These are phyloP conservation scores for Arenaria interpres DNA, from an alignment of 2,113 vertebrate genomes.

Conservation along the genomic window DNA sequence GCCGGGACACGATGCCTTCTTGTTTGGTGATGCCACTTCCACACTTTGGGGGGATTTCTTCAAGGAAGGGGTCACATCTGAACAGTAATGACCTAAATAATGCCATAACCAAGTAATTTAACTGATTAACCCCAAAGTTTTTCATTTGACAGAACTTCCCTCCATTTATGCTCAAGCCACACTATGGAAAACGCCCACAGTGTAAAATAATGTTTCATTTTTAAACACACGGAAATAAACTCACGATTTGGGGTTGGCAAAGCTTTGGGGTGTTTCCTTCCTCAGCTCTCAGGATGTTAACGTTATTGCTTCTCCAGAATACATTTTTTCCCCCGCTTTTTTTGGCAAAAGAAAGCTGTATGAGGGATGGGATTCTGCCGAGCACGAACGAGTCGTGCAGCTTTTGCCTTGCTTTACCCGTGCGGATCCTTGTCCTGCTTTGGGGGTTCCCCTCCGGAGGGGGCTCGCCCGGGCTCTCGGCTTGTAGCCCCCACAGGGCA, in stretches of 20 bases:
- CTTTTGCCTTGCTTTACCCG: not conserved
- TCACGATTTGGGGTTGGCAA: not conserved
- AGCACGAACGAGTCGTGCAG: rapidly evolving
- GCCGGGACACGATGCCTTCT: rapidly evolving
- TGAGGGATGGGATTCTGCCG: not conserved
- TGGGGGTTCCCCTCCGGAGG: not conserved
- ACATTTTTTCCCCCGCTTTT: not conserved
- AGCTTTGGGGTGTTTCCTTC: not conserved
- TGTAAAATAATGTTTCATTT: not conserved
- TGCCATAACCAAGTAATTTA: not conserved
- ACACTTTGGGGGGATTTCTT: not conserved
- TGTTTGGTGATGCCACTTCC: not conserved
- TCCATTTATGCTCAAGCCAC: not conserved
- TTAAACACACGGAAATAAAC: not conserved
- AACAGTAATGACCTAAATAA: not conserved
- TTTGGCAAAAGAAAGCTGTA: not conserved
- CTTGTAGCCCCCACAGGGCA: not conserved
- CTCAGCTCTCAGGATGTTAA: not conserved
- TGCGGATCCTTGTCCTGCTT: not conserved
- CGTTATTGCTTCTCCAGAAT: not conserved
- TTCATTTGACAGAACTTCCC: not conserved
- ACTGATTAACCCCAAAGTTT: not conserved
- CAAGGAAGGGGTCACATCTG: not conserved
- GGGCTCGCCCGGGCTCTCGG: not conserved
- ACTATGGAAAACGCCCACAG: rapidly evolving